Percentiles rank a stretch among this genome's conserved stretches.
Evolutionary conservation across 1,140 invertebrate genomes (phyloP).

Genomic region (Panonychus citri): DNA sequence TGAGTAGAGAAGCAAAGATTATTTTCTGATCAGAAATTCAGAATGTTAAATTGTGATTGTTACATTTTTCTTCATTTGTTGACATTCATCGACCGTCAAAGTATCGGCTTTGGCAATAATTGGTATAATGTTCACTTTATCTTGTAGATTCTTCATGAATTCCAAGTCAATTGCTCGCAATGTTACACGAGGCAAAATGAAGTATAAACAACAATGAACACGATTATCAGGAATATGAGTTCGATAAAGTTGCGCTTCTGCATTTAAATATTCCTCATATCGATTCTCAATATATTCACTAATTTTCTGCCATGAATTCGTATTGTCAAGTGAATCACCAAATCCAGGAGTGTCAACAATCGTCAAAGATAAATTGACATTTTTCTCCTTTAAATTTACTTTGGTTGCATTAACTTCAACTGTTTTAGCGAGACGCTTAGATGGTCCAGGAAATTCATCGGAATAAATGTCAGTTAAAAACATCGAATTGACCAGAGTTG

Average conservation of each 20-base stretch:
- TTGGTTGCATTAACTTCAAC: constrained; percentile 77
- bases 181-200: constrained; percentile 81
- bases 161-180: constrained; percentile 91
- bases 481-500: constrained; percentile 95
- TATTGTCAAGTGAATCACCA: constrained; percentile 40
- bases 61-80: constrained; percentile 60
- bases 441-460: constrained; percentile 63
- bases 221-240: constrained; percentile 36
- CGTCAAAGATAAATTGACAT: constrained; percentile 32
- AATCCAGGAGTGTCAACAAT: constrained; percentile 45
- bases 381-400: constrained; percentile 47
- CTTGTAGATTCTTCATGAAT: constrained; percentile 92
- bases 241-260: constrained; percentile 63
- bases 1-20: constrained; percentile 2
- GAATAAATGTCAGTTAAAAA: constrained; percentile 93
- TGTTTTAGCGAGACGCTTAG: constrained; percentile 59
- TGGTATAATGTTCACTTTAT: constrained; percentile 97
- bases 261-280: constrained; percentile 83
- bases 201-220: constrained; percentile 98
- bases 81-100: constrained; percentile 85
- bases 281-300: constrained; percentile 92
- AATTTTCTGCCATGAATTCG: constrained; percentile 75
- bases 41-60: too few species aligned
- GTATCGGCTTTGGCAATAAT: constrained; percentile 97
- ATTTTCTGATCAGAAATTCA: too few species aligned